phyloP scores from a whole-genome alignment of 2,797 vertebrate species.

The Pipistrellus kuhlii region DNA sequence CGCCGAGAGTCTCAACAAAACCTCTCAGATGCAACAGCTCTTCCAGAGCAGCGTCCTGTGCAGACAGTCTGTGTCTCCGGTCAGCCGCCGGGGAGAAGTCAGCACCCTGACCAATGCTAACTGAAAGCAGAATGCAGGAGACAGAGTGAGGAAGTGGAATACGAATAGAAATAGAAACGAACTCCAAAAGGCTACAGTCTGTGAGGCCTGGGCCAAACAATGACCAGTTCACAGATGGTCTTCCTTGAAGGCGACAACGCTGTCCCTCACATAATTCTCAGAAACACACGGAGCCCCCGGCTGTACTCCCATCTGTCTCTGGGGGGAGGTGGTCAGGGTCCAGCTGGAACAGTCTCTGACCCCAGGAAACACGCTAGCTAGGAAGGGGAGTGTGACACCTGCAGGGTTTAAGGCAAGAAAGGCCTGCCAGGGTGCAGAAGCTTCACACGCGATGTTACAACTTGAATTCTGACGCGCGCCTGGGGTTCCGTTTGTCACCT shows the following conservation, averaged over 20 bases:
- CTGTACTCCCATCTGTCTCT: not conserved
- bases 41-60: not conserved
- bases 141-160: not conserved
- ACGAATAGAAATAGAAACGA: not conserved
- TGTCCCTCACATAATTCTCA: not conserved
- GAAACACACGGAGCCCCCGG: not conserved
- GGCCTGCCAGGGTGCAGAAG: not conserved
- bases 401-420: not conserved
- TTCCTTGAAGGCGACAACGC: not conserved
- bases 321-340: not conserved
- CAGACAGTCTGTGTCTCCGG: not conserved
- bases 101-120: not conserved
- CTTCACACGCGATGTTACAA: not conserved
- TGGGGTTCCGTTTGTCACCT: slow-evolving; percentile 33
- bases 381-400: not conserved
- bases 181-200: not conserved
- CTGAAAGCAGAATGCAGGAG: not conserved
- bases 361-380: not conserved
- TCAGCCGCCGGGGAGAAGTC: not conserved
- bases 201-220: not conserved
- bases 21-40: not conserved
- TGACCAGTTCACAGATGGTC: not conserved
- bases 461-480: not conserved
- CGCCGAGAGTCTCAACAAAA: not conserved
- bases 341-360: not conserved